Evolutionary conservation across 2,113 vertebrate genomes (phyloP).

Genomic region (Rhadina sibilatrix): DNA sequence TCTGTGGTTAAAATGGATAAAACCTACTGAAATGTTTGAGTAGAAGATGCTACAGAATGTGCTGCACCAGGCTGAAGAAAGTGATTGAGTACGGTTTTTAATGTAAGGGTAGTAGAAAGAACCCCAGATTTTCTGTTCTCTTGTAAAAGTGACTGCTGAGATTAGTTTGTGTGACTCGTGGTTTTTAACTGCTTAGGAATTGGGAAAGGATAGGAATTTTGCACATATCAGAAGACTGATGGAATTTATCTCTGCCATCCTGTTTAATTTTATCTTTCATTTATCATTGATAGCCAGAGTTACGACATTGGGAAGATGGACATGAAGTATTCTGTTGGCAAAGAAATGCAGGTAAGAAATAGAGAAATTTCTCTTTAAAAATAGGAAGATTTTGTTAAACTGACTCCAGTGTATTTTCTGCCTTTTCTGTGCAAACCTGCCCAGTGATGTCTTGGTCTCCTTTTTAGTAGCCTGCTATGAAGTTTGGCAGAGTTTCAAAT

Average conservation of each 20-base stretch:
- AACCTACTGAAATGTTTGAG: not conserved
- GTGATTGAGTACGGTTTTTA: not conserved
- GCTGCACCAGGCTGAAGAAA: not conserved
- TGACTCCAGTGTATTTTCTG: not conserved
- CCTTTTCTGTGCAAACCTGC: not conserved
- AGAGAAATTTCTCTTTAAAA: not conserved
- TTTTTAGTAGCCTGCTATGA: not conserved
- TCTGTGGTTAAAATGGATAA: not conserved
- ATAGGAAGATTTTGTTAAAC: not conserved
- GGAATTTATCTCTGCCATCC: not conserved
- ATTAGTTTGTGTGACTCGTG: not conserved
- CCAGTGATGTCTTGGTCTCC: not conserved
- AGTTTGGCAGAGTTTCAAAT: not conserved
- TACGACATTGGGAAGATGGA: constrained; percentile 87
- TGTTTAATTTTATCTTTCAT: not conserved
- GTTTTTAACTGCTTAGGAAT: not conserved
- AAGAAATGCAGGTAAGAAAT: constrained; percentile 81
- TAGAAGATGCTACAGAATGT: not conserved
- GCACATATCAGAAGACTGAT: not conserved
- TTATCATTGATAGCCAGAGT: constrained; percentile 81
- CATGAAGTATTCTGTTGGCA: constrained; percentile 66
- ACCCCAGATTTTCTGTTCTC: not conserved
- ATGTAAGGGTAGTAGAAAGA: not conserved
- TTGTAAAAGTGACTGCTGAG: not conserved
- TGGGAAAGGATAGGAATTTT: not conserved